Base-by-base conservation (phyloP, 1,140 invertebrate genomes). In the Stegodyphus mimosarum region DNA sequence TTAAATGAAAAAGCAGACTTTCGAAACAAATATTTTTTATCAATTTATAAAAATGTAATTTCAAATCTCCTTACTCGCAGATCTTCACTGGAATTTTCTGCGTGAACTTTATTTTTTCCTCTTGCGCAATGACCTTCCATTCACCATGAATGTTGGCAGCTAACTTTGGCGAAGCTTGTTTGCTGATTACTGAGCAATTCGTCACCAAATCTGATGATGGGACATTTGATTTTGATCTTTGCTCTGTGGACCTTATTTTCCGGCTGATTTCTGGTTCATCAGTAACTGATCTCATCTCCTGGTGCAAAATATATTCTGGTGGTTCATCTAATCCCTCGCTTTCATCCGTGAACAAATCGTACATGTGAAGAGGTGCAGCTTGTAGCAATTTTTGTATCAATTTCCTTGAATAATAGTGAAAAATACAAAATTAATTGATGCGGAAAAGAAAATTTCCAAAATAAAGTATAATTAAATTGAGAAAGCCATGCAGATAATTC, bases 291-390 rank as follows among this genome's bases (percentile, higher is more conserved):
- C 50, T 4, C n/a, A 67, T 55, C 11, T 75, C 72, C 7, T 84
- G 17, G 52, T 76, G 50, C 0, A 84, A n/a, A 0, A 81, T 33
- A 48, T 76, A 77, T n/a, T 69, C 73, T 6, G 83, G 83, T 33
- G 83, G 83, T 55, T 75, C 72, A 6, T 84, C 64, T 33, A 84
- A 48, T 6, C 83, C 83, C 6, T 84, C 83, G 5, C 83, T 84
- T 51, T 84, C 83, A 48, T 84, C 83, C 10, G 66, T 76, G 53
- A 84, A 84, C 9, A 69, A 66, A 9, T 81, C 78, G 7, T 81
- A 33, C 33, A 81, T n/a, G 6, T 13, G n/a, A 50, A 50, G 48
- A 10, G 55, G 15, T 50, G 71, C 72, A 7, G 67, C 60, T 6
- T 81, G 18, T 9, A 81, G 78, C 1, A 81, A 18, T n/a, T 60